Percentiles rank a stretch among this genome's conserved stretches.
Conservation (phyloP, 2,797 vertebrate species). For the Varecia variegata region DNA sequence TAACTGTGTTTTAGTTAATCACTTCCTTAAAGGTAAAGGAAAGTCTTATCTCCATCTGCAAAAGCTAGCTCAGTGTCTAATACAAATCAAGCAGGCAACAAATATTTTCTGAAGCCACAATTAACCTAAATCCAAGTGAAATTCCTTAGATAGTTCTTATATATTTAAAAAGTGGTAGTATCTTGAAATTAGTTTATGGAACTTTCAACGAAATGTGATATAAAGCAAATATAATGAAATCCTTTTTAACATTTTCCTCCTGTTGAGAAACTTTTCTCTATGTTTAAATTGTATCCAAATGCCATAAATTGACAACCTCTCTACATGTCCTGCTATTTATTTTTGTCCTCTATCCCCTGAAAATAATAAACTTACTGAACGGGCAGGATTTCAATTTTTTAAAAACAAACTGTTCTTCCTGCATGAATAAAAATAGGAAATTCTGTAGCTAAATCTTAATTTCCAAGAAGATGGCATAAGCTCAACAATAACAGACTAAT, state of each 20-base stretch:
- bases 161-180: background rate
- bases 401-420: background rate
- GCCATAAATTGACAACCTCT: background rate
- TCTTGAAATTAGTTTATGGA: background rate
- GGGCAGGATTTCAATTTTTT: background rate
- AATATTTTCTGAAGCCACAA: background rate
- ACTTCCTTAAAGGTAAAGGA: background rate
- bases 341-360: background rate
- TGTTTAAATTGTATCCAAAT: background rate
- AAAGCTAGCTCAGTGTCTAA: background rate
- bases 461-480: background rate
- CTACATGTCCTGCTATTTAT: background rate
- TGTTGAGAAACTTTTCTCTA: background rate
- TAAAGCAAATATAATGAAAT: background rate
- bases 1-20: background rate
- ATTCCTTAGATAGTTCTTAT: background rate
- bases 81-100: background rate
- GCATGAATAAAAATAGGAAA: background rate
- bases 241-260: background rate
- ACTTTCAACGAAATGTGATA: background rate
- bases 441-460: conserved; percentile 20
- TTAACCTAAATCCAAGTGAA: background rate
- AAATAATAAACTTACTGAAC: background rate
- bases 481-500: background rate
- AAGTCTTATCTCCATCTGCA: background rate